Base-by-base conservation (phyloP, 2,113 vertebrate species). In the Phainopepla nitens region DNA sequence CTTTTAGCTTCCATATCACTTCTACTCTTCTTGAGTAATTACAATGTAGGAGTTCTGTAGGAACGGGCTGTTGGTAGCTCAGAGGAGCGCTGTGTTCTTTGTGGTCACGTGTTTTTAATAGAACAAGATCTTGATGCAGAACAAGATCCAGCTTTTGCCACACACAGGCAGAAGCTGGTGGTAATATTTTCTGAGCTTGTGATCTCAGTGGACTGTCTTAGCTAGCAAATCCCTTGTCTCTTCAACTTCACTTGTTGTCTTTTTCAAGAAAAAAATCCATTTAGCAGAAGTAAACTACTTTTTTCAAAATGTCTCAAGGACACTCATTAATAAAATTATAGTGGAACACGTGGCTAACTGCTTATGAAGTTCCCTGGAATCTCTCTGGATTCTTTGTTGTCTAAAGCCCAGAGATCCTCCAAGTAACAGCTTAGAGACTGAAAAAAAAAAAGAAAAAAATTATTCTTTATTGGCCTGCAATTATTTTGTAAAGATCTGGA, bases 341-440 rank as follows among this genome's bases (percentile, higher is more conserved):
- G 17, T 62, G n/a, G 68, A 47, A 10, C 23, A 39, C 0, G 0
- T 1, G 1, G 31, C 54, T 35, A 45, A 50, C 36, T 70, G 69
- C 33, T 58, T 57, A 61, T 35, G 45, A 78, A 35, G 31, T 35
- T 75, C 24, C 23, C 6, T n/a, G n/a, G n/a, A n/a, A n/a, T n/a
- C 3, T 41, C 44, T 89, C 27, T 87, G 61, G 39, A 39, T 94
- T 91, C 60, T 58, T 80, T 35, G 12, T 21, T 86, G 19, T 62
- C 36, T 62, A 29, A 71, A 88, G 50, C 16, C 31, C 53, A 36
- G 57, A 51, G 33, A 41, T 70, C 18, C 4, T 66, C 39, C 15
- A 16, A 35, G 1, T 51, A 71, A 42, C n/a, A 73, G 16, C 22
- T 86, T 50, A 57, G 50, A 66, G 47, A 75, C 17, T 25, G 3